Base-by-base conservation (phyloP, 2,888 invertebrate genomes). In the Drosophila merina region DNA sequence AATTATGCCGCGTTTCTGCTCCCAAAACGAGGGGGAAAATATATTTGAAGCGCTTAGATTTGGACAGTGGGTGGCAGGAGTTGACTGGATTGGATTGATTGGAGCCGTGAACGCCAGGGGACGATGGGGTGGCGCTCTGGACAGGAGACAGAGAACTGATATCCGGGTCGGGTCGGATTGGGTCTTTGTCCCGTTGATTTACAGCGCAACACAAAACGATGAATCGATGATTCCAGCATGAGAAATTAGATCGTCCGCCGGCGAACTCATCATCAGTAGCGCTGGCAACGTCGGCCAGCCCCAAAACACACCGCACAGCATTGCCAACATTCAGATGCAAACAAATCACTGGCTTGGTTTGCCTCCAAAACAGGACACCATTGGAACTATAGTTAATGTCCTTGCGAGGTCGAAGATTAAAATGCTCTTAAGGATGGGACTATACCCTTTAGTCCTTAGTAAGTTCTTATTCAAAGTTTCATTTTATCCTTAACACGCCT, bases 221-320 rank as follows among this genome's bases (percentile, higher is more conserved):
- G 84, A 87, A 88, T 88, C 79, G 88, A 86, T 85, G 88, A 87
- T 83, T 80, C 72, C 83, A 72, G 74, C 86, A 88, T 88, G 88
- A 88, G 88, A 88, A 88, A 86, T 88, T 88, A 88, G 86, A 88
- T 87, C 88, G 80, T 81, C 68, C 71, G 76, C 70, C 62, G 62
- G 79, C 71, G 14, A 70, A 79, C 70, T 84, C 85, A 77, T 87
- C 88, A 88, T 79, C 87, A 71, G 75, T 79, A 56, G 48, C 72
- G 52, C 40, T 57, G 56, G 38, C 72, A 69, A 67, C 51, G 36
- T 31, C 48, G 60, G 48, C 48, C 26, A 28, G 52, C 63, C 66
- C 63, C 63, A 64, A 64, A 55, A 25, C 66, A 63, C 51, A 64
- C 64, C 64, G 44, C 50, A 60, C 71, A 70, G 52, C 60, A 81